These are phyloP conservation scores for Clunio marinus DNA, from an alignment of 2,888 invertebrate species.

Conservation along the genomic window DNA sequence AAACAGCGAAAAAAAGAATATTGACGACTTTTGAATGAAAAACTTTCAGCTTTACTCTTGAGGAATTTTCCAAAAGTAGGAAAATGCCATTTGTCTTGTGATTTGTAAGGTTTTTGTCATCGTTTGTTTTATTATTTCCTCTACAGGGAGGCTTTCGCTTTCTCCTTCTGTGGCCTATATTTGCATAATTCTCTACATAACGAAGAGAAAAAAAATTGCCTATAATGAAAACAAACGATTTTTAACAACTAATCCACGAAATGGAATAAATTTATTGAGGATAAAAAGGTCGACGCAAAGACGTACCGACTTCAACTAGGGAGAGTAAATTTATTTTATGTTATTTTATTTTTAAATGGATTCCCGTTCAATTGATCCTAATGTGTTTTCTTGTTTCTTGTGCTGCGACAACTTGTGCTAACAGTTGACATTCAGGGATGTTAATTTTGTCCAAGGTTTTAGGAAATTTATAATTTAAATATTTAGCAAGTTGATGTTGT, in stretches of 20 bases:
- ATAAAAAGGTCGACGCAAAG: not conserved
- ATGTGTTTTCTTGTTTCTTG: conserved; percentile 14
- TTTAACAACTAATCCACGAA: conserved; percentile 8
- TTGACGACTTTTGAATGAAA: not conserved
- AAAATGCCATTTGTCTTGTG: conserved; percentile 29
- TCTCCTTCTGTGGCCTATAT: conserved; percentile 2
- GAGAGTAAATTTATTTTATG: conserved; percentile 5
- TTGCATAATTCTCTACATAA: not conserved
- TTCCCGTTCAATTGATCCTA: conserved; percentile 19
- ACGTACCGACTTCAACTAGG: not conserved
- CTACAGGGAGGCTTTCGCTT: not conserved
- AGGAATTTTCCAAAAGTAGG: not conserved
- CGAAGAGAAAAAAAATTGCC: conserved; percentile 1
- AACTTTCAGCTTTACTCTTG: not conserved
- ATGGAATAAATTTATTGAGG: conserved; percentile 12
- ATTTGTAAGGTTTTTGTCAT: conserved; percentile 18
- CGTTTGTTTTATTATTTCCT: not conserved
- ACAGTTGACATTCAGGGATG: too few relatives aligned
- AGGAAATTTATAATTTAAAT: too few relatives aligned
- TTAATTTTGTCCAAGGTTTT: too few relatives aligned
- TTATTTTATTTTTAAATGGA: conserved; percentile 14
- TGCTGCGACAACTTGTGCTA: too few relatives aligned
- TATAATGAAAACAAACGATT: not conserved
- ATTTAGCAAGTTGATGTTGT: too few relatives aligned
- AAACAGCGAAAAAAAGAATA: not conserved